Evolutionary conservation across 2,888 invertebrate genomes (phyloP).

Genomic region (Chloroclysta siterata): DNA sequence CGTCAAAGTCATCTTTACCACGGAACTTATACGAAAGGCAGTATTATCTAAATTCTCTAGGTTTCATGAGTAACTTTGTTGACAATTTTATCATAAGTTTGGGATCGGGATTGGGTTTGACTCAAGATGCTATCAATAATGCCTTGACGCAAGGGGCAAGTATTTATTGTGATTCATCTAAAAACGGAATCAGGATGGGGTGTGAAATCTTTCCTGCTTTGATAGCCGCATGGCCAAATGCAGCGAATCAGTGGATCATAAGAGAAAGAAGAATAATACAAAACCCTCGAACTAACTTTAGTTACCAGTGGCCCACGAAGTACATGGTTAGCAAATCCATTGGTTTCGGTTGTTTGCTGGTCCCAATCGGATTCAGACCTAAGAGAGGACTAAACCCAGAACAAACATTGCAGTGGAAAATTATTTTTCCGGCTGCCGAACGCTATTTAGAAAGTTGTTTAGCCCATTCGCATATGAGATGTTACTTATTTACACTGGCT

Average conservation of each 20-base stretch:
- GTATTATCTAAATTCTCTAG: constrained; percentile 86
- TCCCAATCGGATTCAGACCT: constrained; percentile 88
- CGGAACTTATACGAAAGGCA: constrained; percentile 72
- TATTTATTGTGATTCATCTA: constrained; percentile 85
- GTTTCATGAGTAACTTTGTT: constrained; percentile 89
- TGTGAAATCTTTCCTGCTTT: constrained; percentile 90
- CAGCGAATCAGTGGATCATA: constrained; percentile 88
- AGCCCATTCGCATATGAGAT: constrained; percentile 88
- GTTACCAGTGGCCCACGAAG: constrained; percentile 88
- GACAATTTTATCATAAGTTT: constrained; percentile 86
- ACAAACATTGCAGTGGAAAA: constrained; percentile 90
- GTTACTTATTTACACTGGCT: constrained; percentile 88
- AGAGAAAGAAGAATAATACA: constrained; percentile 84
- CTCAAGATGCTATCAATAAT: constrained; percentile 77
- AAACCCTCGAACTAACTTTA: constrained; percentile 84
- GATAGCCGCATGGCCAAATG: constrained; percentile 88
- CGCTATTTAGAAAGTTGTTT: constrained; percentile 89
- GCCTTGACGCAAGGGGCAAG: constrained; percentile 87
- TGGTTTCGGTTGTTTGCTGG: constrained; percentile 87
- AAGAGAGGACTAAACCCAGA: constrained; percentile 86
- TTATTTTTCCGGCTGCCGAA: constrained; percentile 91
- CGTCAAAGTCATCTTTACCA: constrained; percentile 61
- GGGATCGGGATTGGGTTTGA: constrained; percentile 85
- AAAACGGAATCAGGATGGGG: constrained; percentile 69
- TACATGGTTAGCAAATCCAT: constrained; percentile 87